Evolutionary conservation across 2,113 vertebrate species (phyloP), one percentile per base, ranked within the genome.

Genomic region (Oxygymnocypris stewartii): DNA sequence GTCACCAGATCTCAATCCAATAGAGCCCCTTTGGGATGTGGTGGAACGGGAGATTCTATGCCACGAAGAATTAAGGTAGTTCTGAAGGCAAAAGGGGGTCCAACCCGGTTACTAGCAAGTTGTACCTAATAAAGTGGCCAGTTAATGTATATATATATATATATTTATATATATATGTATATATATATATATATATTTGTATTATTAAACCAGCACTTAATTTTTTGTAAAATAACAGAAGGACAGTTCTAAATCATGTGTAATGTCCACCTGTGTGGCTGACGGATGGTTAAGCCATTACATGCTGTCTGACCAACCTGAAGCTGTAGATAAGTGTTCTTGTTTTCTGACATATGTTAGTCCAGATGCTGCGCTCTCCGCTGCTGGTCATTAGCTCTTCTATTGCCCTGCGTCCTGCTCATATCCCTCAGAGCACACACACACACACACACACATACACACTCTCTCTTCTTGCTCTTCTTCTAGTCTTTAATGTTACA

Each of bases 271-370:
- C 28, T n/a, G 73, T n/a, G n/a, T 49, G 42, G 44, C 23, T 47
- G 74, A 16, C 0, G 20, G 81, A 51, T 83, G 44, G 65, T 54
- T 83, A 54, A 83, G 18, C 65, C 81, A 71, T 83, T 83, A 51
- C 44, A 69, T 35, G 47, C 28, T 83, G 44, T 11, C 40, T 82
- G n/a, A n/a, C 37, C n/a, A n/a, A 44, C 35, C 57, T 25, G 57
- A 61, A 80, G 35, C 57, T 80, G 31, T 54, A 14, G 35, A 63
- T 42, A 82, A 67, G 80, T 82, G 61, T 69, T 71, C 47, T 49
- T 54, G 65, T 51, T 71, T 44, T 82, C 61, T 75, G 57, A 42
- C 88, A 89, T 84, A 87, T 88, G 84, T 86, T 84, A 71, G 54
- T 79, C 54, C 84, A 86, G 86, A 89, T 88, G 86, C 76, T 80